A percentile compares a stretch with the other conserved stretches of the same genome.
These are phyloP conservation scores for Enteromius paludinosus DNA, from an alignment of 2,797 vertebrate genomes.

Conservation along the genomic window DNA sequence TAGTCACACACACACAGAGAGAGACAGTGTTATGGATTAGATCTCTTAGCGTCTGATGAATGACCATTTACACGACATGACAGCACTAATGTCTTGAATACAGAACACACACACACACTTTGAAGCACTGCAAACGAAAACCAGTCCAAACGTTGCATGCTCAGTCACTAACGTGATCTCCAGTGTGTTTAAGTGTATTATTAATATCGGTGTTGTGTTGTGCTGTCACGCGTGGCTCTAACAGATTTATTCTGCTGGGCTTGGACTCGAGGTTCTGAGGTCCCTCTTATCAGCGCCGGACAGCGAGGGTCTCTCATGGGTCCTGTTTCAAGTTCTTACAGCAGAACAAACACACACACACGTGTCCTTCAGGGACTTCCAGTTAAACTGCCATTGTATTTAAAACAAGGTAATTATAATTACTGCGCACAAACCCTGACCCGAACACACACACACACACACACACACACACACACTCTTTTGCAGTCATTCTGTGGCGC, in stretches of 20 bases:
- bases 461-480: constrained; percentile 17
- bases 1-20: not conserved
- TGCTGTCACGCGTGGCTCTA: not conserved
- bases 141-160: not conserved
- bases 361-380: not conserved
- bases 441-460: constrained; percentile 18
- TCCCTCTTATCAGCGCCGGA: constrained; percentile 19
- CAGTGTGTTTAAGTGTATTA: not conserved
- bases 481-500: constrained; percentile 23
- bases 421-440: not conserved
- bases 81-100: constrained; percentile 68
- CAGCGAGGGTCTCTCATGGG: constrained; percentile 33
- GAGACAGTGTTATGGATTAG: constrained; percentile 71
- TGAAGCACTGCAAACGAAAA: not conserved
- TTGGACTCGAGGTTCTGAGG: constrained; percentile 8
- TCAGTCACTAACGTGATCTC: not conserved
- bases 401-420: constrained; percentile 30
- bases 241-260: constrained; percentile 35
- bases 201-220: not conserved
- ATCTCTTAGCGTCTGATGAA: constrained; percentile 75
- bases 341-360: not conserved
- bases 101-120: constrained; percentile 32
- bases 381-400: constrained; percentile 5
- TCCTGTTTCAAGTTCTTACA: not conserved
- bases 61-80: constrained; percentile 77